Conservation (phyloP, 2,797 vertebrate genomes). For the Sebastes itinus region DNA sequence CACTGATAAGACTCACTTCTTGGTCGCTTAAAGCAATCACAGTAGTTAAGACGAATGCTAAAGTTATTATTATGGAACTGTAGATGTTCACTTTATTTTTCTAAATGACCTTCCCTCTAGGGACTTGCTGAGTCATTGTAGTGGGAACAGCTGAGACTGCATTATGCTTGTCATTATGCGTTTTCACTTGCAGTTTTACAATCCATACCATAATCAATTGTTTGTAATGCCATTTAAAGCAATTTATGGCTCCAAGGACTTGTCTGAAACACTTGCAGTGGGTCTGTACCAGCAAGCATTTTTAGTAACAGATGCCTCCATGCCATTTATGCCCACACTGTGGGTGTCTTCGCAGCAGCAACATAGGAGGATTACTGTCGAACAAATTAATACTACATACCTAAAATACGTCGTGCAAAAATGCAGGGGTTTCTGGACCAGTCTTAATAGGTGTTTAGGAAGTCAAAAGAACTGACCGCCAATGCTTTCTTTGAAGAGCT, state of each 20-base stretch:
- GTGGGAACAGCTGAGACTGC: neutral
- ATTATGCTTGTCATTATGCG: neutral
- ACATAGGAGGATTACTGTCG: neutral
- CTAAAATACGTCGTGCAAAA: neutral
- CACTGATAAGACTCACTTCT: slow-evolving; percentile 1
- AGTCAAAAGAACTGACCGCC: neutral
- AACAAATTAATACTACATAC: slow-evolving; percentile 17
- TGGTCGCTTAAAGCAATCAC: slow-evolving; percentile 18
- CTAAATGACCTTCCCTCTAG: neutral
- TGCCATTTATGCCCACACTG: slow-evolving; percentile 21
- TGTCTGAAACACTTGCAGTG: slow-evolving; percentile 3
- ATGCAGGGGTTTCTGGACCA: neutral
- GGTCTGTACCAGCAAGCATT: slow-evolving; percentile 7
- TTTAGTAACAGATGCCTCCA: slow-evolving; percentile 38
- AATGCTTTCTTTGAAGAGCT: neutral
- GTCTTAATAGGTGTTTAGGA: neutral
- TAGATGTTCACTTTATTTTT: neutral
- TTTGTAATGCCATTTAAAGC: neutral
- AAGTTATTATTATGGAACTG: slow-evolving; percentile 15
- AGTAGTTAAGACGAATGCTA: neutral
- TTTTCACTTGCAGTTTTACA: neutral
- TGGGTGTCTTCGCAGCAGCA: slow-evolving; percentile 29
- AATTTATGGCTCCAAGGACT: neutral
- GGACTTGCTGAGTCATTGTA: slow-evolving; percentile 5
- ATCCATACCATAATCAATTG: neutral